Base-by-base conservation (phyloP, 2,113 vertebrate species). In the Chloropsis hardwickii region DNA sequence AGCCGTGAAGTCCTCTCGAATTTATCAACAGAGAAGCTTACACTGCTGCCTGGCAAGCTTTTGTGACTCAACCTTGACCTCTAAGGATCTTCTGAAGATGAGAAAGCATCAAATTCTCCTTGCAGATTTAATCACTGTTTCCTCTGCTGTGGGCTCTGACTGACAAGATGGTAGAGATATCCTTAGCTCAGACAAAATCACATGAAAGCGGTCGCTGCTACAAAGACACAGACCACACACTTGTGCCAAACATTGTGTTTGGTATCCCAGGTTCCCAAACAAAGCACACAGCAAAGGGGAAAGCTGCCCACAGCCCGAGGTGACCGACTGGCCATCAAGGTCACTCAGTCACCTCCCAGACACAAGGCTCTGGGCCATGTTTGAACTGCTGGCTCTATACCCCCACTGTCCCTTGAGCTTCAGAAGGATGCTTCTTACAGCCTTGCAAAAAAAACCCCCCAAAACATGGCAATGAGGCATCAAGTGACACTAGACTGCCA, bases 31-130 rank as follows among this genome's bases (percentile, higher is more conserved):
- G 44, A 92, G 61, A 67, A 90, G 70, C 86, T 91, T 90, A 80
- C 62, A 47, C 28, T 88, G 60, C 64, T 92, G 81, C 57, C 88
- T 91, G 87, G 92, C 29, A 94, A 94, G 88, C 85, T 97, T 81
- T 78, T 90, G 79, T 96, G 91, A 79, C 86, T 96, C 95, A 94
- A 94, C 83, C 95, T 95, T 97, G 89, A 97, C 94, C 94, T 85
- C 56, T 33, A 70, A 91, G 91, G 80, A 81, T 96, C 87, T 88
- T 92, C 82, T 81, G 53, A 77, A 79, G 76, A 78, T 3, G 25
- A 86, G 76, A 93, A 95, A 88, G 37, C 44, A 79, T 85, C 72
- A 60, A 67, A 96, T 96, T 93, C 93, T 90, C 82, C 77, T 78
- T 93, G 88, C 76, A 91, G 92, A 95, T 96, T 92, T 92, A 96